Evolutionary conservation across 2,113 vertebrate genomes (phyloP).

Genomic region (Tetrao urogallus): DNA sequence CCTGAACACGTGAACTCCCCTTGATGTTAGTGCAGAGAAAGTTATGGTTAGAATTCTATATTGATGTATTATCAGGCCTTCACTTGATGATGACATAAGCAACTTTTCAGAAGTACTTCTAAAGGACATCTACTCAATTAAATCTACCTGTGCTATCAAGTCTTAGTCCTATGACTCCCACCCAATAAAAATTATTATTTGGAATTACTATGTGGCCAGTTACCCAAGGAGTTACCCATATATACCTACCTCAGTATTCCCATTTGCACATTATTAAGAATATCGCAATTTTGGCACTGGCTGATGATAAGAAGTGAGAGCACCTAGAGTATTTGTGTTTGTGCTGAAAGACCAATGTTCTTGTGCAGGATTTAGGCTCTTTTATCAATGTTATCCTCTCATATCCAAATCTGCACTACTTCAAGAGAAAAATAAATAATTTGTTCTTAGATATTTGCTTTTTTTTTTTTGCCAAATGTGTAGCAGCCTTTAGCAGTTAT

Average conservation of each 20-base stretch:
- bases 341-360: not conserved
- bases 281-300: not conserved
- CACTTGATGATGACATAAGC: not conserved
- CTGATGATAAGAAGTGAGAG: not conserved
- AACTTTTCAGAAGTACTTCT: not conserved
- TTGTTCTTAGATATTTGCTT: not conserved
- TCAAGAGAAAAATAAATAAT: not conserved
- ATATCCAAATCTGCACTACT: not conserved
- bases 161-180: not conserved
- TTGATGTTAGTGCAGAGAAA: not conserved
- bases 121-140: not conserved
- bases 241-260: not conserved
- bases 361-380: not conserved
- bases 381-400: not conserved
- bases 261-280: not conserved
- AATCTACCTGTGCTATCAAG: too few species aligned
- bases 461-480: not conserved
- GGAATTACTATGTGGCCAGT: not conserved
- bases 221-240: not conserved
- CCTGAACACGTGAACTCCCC: not conserved
- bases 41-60: not conserved
- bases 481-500: not conserved
- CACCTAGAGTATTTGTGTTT: accelerated
- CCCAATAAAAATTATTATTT: not conserved
- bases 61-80: not conserved